Percentiles rank a stretch among this genome's conserved stretches.
These are phyloP conservation scores for Dolichotis patagonum DNA, from an alignment of 2,113 vertebrate species.

Conservation along the genomic window DNA sequence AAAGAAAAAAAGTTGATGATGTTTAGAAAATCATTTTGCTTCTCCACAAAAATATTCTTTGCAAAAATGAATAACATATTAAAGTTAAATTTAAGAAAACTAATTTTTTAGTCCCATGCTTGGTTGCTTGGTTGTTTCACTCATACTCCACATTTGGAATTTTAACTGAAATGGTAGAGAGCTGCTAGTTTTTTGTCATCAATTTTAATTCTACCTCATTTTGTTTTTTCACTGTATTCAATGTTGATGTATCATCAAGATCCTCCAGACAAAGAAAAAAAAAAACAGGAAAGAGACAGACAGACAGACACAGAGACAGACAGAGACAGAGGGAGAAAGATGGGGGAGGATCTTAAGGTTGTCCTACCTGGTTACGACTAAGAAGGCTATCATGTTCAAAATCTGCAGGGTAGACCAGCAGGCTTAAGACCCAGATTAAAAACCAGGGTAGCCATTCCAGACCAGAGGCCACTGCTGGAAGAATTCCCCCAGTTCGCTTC, in stretches of 20 bases:
- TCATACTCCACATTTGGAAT: not conserved
- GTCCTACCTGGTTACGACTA: not conserved
- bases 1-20: not conserved
- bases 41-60: not conserved
- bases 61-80: not conserved
- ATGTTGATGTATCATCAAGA: not conserved
- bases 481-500: not conserved
- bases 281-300: not conserved
- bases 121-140: not conserved
- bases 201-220: not conserved
- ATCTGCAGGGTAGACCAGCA: not conserved
- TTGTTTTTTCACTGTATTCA: conserved; percentile 8
- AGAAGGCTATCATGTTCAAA: not conserved
- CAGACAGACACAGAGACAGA: not conserved
- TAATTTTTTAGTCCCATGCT: not conserved
- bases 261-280: not conserved
- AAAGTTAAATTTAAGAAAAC: not conserved
- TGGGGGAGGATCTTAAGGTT: not conserved
- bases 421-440: not conserved
- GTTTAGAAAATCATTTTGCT: conserved; percentile 27
- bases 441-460: not conserved
- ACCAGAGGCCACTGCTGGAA: not conserved
- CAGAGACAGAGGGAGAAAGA: not conserved
- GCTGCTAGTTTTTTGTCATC: not conserved
- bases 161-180: not conserved